A percentile compares a stretch with the other conserved stretches of the same genome.
Conservation (phyloP, 2,113 vertebrate genomes). For the Talpa occidentalis region DNA sequence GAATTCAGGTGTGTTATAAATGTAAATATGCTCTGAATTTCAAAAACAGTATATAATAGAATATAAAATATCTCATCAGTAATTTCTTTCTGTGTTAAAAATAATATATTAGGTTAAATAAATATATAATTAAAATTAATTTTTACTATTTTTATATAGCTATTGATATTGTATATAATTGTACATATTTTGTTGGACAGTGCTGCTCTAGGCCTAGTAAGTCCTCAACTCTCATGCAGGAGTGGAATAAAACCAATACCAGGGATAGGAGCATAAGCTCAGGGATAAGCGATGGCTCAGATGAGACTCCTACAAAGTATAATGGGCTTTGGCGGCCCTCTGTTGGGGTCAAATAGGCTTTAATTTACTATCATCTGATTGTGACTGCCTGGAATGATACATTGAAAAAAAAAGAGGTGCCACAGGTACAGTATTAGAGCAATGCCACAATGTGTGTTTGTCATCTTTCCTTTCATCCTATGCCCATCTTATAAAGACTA, state of each 20-base stretch:
- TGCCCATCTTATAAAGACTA: neutral
- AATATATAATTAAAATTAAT: conserved; percentile 7
- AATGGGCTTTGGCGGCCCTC: neutral
- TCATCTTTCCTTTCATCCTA: neutral
- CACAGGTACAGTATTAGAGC: neutral
- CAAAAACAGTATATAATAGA: neutral
- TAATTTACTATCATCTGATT: neutral
- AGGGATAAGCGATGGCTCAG: neutral
- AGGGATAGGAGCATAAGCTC: neutral
- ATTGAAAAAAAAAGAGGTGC: neutral
- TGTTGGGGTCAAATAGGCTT: neutral
- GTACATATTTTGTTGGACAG: neutral
- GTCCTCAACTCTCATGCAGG: neutral
- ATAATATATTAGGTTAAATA: neutral
- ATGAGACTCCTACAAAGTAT: neutral
- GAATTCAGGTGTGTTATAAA: neutral
- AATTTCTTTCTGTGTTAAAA: neutral
- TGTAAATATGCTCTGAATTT: neutral
- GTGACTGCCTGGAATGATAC: neutral
- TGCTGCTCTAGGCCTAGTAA: neutral
- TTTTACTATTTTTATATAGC: neutral
- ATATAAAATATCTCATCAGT: neutral
- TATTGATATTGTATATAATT: neutral
- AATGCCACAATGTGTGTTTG: neutral
- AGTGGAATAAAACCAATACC: neutral